These are phyloP conservation scores for Nomada ferruginata DNA, from an alignment of 2,888 invertebrate genomes.

Conservation along the genomic window DNA sequence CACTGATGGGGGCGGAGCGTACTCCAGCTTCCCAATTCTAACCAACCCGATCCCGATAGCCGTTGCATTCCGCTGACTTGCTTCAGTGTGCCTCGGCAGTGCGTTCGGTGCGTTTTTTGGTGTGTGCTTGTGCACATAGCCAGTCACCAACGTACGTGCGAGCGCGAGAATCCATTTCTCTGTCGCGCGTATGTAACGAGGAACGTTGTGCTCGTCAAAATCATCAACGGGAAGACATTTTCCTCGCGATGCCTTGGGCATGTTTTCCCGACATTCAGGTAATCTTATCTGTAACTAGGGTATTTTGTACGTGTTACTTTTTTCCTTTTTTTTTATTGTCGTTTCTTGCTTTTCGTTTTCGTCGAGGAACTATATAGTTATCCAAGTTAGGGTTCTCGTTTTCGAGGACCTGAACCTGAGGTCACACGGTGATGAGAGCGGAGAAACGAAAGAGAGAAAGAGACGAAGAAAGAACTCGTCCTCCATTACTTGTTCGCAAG, in stretches of 20 bases:
- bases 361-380: conserved; percentile 4
- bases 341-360: neutral
- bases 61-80: conserved; percentile 73
- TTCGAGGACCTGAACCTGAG: conserved; percentile 64
- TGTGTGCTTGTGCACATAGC: conserved; percentile 59
- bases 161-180: conserved; percentile 53
- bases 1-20: conserved; percentile 73
- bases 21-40: conserved; percentile 71
- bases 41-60: conserved; percentile 73
- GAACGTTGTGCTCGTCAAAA: conserved; percentile 44
- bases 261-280: conserved; percentile 77
- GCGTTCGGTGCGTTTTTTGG: conserved; percentile 60
- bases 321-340: neutral
- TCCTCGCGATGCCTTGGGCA: conserved; percentile 73
- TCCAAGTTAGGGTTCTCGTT: conserved; percentile 5
- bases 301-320: neutral
- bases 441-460: conserved; percentile 57
- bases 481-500: conserved; percentile 81
- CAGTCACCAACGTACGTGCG: conserved; percentile 57
- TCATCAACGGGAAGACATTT: conserved; percentile 44
- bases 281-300: conserved; percentile 50
- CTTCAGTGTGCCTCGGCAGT: conserved; percentile 63
- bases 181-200: conserved; percentile 49
- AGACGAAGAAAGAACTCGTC: conserved; percentile 76
- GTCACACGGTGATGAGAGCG: conserved; percentile 64